phyloP scores from a whole-genome alignment of 2,888 invertebrate genomes.

The Chaitophorus viminalis region DNA sequence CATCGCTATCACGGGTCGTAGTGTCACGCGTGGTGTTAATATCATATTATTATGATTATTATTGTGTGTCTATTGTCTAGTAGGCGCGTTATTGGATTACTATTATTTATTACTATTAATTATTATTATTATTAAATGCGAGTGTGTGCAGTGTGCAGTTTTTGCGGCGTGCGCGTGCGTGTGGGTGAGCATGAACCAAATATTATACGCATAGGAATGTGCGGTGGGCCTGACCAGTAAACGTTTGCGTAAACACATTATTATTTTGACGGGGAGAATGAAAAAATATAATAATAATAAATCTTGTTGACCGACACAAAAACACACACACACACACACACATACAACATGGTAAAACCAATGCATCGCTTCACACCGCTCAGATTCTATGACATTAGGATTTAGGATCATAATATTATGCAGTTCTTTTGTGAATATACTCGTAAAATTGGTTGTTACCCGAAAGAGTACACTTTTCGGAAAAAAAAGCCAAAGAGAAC shows the following conservation, averaged over 20 bases:
- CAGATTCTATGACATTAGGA: too few relatives aligned
- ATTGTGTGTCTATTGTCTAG: background rate
- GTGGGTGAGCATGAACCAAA: background rate
- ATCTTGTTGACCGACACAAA: too few relatives aligned
- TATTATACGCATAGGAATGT: background rate
- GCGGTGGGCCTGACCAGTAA: background rate
- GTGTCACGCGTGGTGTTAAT: background rate
- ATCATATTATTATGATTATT: background rate
- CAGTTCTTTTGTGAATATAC: too few relatives aligned
- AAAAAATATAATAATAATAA: background rate
- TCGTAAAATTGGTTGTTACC: too few relatives aligned
- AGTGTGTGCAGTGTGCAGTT: background rate
- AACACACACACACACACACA: background rate
- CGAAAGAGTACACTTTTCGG: too few relatives aligned
- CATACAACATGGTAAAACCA: too few relatives aligned
- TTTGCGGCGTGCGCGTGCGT: background rate
- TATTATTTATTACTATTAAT: slow-evolving; percentile 7
- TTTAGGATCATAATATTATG: too few relatives aligned
- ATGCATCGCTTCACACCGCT: too few relatives aligned
- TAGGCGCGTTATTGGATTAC: slow-evolving; percentile 17
- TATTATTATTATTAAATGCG: background rate
- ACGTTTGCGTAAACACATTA: background rate
- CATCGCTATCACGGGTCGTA: background rate
- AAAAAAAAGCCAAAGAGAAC: too few relatives aligned
- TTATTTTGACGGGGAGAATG: background rate